Percentiles rank a stretch among this genome's conserved stretches.
Evolutionary conservation across 2,888 invertebrate genomes (phyloP).

Genomic region (Drosophila recens): DNA sequence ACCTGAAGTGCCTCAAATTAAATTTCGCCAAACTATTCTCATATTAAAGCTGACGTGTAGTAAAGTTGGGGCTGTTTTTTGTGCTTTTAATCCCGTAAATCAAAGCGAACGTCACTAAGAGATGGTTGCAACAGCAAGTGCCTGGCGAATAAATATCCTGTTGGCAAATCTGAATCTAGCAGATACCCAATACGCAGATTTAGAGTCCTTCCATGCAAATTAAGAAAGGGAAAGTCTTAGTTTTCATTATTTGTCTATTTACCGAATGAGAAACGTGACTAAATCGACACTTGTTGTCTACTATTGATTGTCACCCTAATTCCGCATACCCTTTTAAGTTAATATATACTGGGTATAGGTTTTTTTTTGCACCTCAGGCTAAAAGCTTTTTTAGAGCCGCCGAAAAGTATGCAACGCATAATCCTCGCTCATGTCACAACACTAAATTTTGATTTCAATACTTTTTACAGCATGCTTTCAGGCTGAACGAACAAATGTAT

Average conservation of each 20-base stretch:
- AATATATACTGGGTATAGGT: neutral
- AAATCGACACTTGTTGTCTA: too few species aligned
- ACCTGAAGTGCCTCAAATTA: neutral
- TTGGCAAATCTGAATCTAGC: neutral
- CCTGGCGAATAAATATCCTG: neutral
- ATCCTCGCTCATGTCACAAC: neutral
- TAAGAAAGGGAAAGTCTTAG: too few species aligned
- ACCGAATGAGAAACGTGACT: too few species aligned
- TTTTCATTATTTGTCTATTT: too few species aligned
- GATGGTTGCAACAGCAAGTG: neutral
- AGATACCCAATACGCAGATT: too few species aligned
- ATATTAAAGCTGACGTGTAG: neutral
- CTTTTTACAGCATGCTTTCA: constrained; percentile 15
- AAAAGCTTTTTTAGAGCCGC: neutral
- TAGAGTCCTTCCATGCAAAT: too few species aligned
- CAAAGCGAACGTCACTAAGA: neutral
- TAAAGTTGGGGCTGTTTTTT: neutral
- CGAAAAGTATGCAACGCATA: constrained; percentile 7
- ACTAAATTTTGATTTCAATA: neutral
- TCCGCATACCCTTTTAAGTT: neutral
- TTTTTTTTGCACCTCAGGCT: neutral
- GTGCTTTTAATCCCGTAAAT: neutral
- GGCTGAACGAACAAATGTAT: neutral
- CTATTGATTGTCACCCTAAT: neutral
- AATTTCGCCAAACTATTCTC: neutral